Conservation (phyloP, 1,140 invertebrate species). For the Meloidogyne floridensis region DNA sequence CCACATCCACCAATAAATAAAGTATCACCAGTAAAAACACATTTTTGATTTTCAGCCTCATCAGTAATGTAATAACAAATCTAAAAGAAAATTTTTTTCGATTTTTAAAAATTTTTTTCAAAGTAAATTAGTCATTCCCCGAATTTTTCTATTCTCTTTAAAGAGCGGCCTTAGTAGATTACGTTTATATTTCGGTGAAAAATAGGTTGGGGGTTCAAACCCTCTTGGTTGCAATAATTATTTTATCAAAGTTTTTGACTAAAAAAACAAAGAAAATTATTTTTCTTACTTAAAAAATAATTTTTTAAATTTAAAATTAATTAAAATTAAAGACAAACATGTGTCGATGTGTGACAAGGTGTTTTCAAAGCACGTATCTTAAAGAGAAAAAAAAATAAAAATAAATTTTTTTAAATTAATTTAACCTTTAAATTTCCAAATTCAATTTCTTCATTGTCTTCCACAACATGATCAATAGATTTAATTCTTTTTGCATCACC, state of each 20-base stretch:
- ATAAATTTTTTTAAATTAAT: not conserved
- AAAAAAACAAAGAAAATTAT: too few relatives aligned
- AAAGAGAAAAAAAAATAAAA: too few relatives aligned
- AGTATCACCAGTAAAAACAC: slow-evolving; percentile 97
- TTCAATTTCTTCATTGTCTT: not conserved
- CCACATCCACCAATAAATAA: slow-evolving; percentile 93
- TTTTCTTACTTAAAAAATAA: too few relatives aligned
- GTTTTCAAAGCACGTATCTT: slow-evolving; percentile 24
- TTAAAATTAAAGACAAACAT: not conserved
- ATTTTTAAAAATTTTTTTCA: too few relatives aligned
- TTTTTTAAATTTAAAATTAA: too few relatives aligned
- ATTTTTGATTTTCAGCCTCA: slow-evolving; percentile 66
- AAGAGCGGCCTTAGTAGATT: too few relatives aligned
- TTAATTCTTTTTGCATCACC: slow-evolving; percentile 36
- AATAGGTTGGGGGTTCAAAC: too few relatives aligned
- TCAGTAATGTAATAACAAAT: slow-evolving; percentile 74
- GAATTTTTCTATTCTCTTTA: too few relatives aligned
- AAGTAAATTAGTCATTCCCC: too few relatives aligned
- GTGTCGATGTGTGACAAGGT: slow-evolving; percentile 37
- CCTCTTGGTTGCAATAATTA: too few relatives aligned
- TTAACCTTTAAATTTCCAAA: not conserved
- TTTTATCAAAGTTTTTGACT: too few relatives aligned
- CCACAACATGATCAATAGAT: not conserved
- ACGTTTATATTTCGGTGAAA: too few relatives aligned
- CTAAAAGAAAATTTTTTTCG: slow-evolving; percentile 80